phyloP scores from a whole-genome alignment of 2,797 vertebrate genomes.

The Sternarchorhynchus goeldii region DNA sequence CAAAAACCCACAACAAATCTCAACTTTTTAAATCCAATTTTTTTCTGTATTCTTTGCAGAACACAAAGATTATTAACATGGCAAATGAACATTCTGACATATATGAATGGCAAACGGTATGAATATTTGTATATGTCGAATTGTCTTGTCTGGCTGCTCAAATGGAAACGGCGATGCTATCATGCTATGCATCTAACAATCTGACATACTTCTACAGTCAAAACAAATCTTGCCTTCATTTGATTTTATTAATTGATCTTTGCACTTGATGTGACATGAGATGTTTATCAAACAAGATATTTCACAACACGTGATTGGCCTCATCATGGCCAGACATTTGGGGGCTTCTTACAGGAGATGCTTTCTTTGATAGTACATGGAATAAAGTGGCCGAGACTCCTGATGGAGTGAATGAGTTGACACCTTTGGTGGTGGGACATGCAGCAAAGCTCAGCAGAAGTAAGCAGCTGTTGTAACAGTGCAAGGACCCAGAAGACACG shows the following conservation, averaged over 20 bases:
- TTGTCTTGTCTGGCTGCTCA: conserved; percentile 1
- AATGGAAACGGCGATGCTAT: conserved; percentile 4
- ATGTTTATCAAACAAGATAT: conserved; percentile 47
- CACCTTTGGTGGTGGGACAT: conserved; percentile 16
- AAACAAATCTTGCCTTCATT: conserved; percentile 16
- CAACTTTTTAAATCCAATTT: neutral
- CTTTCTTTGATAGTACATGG: conserved; percentile 29
- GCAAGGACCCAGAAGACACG: conserved; percentile 53
- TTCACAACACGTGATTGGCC: conserved; percentile 29
- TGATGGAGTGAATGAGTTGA: neutral
- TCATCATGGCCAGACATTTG: conserved; percentile 11
- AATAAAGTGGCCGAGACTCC: conserved; percentile 11
- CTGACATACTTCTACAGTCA: neutral
- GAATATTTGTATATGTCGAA: neutral
- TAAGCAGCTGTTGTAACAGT: conserved; percentile 64
- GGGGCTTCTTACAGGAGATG: neutral
- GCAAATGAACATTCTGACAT: neutral
- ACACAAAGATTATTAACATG: neutral
- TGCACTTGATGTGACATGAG: conserved; percentile 37
- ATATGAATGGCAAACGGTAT: neutral
- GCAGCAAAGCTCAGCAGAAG: conserved; percentile 51
- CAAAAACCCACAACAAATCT: no score
- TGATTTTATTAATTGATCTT: neutral
- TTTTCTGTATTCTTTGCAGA: neutral
- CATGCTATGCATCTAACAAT: conserved; percentile 11